These are phyloP conservation scores for Brachionus calyciflorus DNA, from an alignment of 1,140 invertebrate species.

Conservation along the genomic window DNA sequence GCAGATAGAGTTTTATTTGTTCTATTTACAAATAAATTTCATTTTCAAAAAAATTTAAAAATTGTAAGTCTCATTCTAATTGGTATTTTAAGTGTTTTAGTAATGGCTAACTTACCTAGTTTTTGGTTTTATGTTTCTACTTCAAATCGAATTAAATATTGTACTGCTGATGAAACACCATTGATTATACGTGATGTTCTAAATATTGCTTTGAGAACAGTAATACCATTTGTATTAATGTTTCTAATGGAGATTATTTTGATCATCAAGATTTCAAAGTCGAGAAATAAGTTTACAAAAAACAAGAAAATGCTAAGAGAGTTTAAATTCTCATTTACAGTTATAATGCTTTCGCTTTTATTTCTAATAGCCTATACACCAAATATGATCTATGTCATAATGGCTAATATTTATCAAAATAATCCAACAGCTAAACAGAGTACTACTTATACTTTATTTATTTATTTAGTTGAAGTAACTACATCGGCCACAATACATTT, in stretches of 20 bases:
- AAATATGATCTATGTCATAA: not conserved
- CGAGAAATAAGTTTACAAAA: not conserved
- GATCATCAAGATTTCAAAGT: not conserved
- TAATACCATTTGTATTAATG: not conserved
- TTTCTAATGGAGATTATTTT: not conserved
- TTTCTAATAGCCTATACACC: not conserved
- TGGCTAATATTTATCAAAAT: slow-evolving; percentile 16
- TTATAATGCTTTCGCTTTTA: not conserved
- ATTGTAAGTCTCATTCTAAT: not conserved
- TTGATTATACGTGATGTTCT: not conserved
- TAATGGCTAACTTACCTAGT: not conserved
- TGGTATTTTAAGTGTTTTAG: not conserved
- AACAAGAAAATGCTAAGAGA: not conserved
- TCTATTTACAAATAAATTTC: not conserved
- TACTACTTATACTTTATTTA: not conserved
- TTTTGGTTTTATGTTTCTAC: not conserved
- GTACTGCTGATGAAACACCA: not conserved
- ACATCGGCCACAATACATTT: not conserved
- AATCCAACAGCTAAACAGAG: not conserved
- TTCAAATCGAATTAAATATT: not conserved
- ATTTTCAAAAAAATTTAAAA: not conserved
- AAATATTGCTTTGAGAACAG: not conserved
- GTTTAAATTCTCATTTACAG: not conserved
- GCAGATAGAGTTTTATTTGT: not conserved
- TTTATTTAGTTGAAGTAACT: not conserved